Base-by-base conservation (phyloP, 1,140 invertebrate genomes). In the Mesaphorura yosii region DNA sequence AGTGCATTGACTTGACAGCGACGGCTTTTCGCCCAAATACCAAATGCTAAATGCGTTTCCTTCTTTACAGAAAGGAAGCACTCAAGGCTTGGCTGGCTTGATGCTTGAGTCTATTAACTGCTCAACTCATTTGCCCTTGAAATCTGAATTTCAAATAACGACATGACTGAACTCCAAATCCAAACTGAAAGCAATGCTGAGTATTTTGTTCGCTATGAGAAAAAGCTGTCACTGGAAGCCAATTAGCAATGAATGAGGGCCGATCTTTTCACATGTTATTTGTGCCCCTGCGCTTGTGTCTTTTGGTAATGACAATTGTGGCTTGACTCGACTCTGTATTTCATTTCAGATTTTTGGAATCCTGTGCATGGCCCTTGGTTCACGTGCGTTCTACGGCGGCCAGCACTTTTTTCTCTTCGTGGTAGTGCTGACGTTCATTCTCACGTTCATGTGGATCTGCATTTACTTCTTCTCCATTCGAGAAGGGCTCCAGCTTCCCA, bases 381-480 rank as follows among this genome's bases (percentile, higher is more conserved):
- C 84, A 1, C 82, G 83, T 0, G 77, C 79, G 0, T 64, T 66
- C 22, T 64, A 73, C 14, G 63, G 68, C 17, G 80, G 77, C 41
- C 81, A 82, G 1, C 76, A 82, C 59, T 89, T 84, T 76, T 91
- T 88, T 69, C 75, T 88, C 25, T 88, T 88, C 65, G 84, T 87
- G 15, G 82, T 78, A 2, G 82, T 84, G 28, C 78, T 78, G 25
- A 77, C 79, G 44, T 90, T 90, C 70, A 86, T 89, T 49, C 74
- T 80, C 19, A 87, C 81, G 0, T 70, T 88, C n/a, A 72, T 89
- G 55, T 85, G 86, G 83, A 76, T 78, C 37, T 78, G 83, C 65
- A 75, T 86, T 38, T 88, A 88, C 66, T 69, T 89, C 31, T 73
- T 89, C 48, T 82, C 83, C 22, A 77, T 89, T 44, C 76, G 83